Evolutionary conservation across 2,113 vertebrate genomes (phyloP), one percentile per base, ranked within the genome.

Genomic region (Corydoras maculifer): DNA sequence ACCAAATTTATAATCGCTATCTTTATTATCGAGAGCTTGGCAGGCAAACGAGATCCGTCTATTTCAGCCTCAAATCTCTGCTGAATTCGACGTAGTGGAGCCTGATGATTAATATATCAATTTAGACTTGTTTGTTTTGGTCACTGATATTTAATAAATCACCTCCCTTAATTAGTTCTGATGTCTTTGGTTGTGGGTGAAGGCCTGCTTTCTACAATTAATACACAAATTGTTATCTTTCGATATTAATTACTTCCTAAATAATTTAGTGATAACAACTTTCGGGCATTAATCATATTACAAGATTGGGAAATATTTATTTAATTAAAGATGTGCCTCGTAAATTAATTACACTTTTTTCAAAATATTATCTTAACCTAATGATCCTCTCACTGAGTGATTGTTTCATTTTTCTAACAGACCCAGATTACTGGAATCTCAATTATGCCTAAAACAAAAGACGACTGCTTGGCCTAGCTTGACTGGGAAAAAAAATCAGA

Each of bases 101-200:
- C 80, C 79, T 86, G 35, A 88, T 94, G 95, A 96, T 98, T 94
- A 95, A 96, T 95, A 89, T 92, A 87, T 91, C 91, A 91, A 93
- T 96, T 97, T 91, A 90, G 86, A 89, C 86, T 91, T 98, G 94
- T 98, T 98, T 98, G 91, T 97, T 96, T 96, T 90, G 87, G 82
- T 88, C 90, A 86, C 84, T 82, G 85, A 85, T 82, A 83, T 87
- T 88, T 93, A 91, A 92, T 94, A 92, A 94, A 91, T 92, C 87
- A 92, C 86, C 82, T 83, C 85, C 84, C 88, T 84, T 94, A 95
- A 98, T 97, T 96, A 93, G 86, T 84, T 85, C 72, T 43, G 35
- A 43, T 43, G 75, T 77, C 89, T 89, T 82, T 65, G 70, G 72
- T 81, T 85, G 82, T 82, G 82, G 88, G 87, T 82, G 84, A 62